A percentile compares a stretch with the other conserved stretches of the same genome.
Conservation (phyloP, 2,113 vertebrate species). For the Panthera leo region DNA sequence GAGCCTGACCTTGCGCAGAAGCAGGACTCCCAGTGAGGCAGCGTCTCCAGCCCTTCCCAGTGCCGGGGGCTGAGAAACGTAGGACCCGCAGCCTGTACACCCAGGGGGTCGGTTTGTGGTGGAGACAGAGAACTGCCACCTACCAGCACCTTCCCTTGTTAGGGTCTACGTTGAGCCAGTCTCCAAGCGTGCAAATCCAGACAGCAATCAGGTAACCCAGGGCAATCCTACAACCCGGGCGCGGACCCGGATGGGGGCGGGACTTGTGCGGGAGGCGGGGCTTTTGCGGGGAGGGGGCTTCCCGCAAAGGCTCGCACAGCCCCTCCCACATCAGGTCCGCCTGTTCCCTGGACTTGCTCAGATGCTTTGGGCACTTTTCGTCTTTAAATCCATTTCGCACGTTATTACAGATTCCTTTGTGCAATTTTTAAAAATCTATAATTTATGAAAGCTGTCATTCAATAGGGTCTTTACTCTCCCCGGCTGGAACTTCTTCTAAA, state of each 20-base stretch:
- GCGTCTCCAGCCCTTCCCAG: not conserved
- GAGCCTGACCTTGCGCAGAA: not conserved
- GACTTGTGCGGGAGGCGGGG: not conserved
- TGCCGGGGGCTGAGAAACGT: not conserved
- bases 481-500: slow-evolving; percentile 83
- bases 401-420: not conserved
- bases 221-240: accelerated
- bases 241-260: accelerated
- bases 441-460: slow-evolving; percentile 76
- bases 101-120: accelerated
- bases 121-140: not conserved
- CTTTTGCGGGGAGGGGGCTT: not conserved
- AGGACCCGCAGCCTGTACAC: not conserved
- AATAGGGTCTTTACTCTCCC: slow-evolving; percentile 39
- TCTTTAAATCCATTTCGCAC: slow-evolving; percentile 18
- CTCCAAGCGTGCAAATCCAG: accelerated
- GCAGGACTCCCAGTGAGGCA: not conserved
- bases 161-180: not conserved
- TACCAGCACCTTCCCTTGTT: not conserved
- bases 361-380: not conserved
- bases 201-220: accelerated
- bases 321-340: accelerated
- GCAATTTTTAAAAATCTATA: slow-evolving; percentile 73
- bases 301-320: accelerated
- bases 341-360: not conserved